Percentiles rank a stretch among this genome's conserved stretches.
These are phyloP conservation scores for Andricus curvator DNA, from an alignment of 2,888 invertebrate genomes.

Conservation along the genomic window DNA sequence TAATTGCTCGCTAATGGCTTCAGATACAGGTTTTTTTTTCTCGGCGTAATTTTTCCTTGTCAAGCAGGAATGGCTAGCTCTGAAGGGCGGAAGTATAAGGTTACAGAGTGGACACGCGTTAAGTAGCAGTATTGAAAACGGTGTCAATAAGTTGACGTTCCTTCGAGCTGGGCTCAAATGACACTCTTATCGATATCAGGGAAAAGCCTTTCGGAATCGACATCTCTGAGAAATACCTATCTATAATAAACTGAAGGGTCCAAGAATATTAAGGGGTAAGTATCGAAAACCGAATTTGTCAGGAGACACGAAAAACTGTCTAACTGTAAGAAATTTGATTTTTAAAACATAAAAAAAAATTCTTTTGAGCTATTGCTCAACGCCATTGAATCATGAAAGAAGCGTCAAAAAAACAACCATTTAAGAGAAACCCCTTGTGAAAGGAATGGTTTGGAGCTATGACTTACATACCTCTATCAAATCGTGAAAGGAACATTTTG, in stretches of 20 bases:
- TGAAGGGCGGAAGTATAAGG: constrained; percentile 6
- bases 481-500: too few relatives aligned
- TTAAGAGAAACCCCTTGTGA: too few relatives aligned
- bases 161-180: background rate
- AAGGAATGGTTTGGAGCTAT: too few relatives aligned
- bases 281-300: too few relatives aligned
- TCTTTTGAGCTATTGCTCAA: too few relatives aligned
- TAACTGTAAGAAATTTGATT: too few relatives aligned
- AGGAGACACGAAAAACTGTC: too few relatives aligned
- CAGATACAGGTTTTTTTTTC: constrained; percentile 51
- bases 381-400: too few relatives aligned
- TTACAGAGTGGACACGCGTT: constrained; percentile 14
- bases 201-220: background rate
- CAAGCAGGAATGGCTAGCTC: background rate
- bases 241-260: background rate
- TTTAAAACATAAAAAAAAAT: too few relatives aligned
- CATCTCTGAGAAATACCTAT: background rate
- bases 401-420: too few relatives aligned
- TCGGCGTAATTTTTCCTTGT: background rate
- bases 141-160: constrained; percentile 8
- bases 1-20: constrained; percentile 61
- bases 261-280: too few relatives aligned
- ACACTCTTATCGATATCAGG: background rate
- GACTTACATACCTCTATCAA: too few relatives aligned
- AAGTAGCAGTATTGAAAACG: constrained; percentile 4